These are phyloP conservation scores for Symphodus melops DNA, from an alignment of 2,113 vertebrate species.

Conservation along the genomic window DNA sequence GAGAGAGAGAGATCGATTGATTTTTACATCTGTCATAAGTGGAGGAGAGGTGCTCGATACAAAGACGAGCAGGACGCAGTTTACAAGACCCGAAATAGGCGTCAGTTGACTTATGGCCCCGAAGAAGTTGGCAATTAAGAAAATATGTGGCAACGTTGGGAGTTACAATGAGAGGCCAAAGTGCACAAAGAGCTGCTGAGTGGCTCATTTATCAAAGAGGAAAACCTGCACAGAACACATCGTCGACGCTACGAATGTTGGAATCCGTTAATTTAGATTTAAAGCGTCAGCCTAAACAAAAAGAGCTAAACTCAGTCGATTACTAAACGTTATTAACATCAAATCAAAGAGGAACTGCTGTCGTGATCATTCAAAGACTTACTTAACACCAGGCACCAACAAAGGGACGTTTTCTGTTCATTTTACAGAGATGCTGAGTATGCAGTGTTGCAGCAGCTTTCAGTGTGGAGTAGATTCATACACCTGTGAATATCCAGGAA, in stretches of 20 bases:
- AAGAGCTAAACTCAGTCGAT: neutral
- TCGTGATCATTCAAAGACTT: too few relatives aligned
- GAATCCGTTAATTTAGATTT: too few relatives aligned
- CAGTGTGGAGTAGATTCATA: too few relatives aligned
- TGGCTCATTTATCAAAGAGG: conserved; percentile 3
- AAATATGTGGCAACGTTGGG: neutral
- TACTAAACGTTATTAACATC: too few relatives aligned
- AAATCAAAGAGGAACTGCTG: too few relatives aligned
- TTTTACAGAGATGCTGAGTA: too few relatives aligned
- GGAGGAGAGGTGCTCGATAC: conserved; percentile 42
- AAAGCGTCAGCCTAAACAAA: neutral
- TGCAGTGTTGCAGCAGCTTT: neutral
- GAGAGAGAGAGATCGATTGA: conserved; percentile 65
- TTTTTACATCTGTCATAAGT: conserved; percentile 60
- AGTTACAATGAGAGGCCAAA: conserved; percentile 11
- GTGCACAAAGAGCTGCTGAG: conserved; percentile 23
- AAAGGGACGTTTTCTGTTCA: too few relatives aligned
- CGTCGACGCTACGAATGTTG: neutral
- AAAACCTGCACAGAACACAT: neutral
- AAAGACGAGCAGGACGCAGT: conserved; percentile 14
- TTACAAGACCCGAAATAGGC: conserved; percentile 15
- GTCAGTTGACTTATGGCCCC: conserved; percentile 24
- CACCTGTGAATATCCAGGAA: too few relatives aligned
- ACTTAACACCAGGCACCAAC: too few relatives aligned
- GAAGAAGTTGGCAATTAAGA: conserved; percentile 27